Percentiles rank a stretch among this genome's conserved stretches.
These are phyloP conservation scores for Sebastolobus alascanus DNA, from an alignment of 2,797 vertebrate species.

Conservation along the genomic window DNA sequence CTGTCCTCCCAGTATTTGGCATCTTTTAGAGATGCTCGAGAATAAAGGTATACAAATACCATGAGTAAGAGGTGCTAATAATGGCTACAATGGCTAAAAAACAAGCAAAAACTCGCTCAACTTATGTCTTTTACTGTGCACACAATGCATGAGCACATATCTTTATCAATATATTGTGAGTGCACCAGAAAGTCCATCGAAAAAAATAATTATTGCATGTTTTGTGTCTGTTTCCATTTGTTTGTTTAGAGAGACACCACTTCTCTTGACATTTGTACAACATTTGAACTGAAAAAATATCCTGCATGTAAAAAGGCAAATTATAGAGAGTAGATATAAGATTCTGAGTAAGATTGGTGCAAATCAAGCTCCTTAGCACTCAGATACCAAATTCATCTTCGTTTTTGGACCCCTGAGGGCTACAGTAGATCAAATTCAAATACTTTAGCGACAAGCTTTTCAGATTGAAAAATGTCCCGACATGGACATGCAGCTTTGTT, in stretches of 20 bases:
- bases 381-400: not conserved
- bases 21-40: not conserved
- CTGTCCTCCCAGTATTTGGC: not conserved
- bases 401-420: not conserved
- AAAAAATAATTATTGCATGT: not conserved
- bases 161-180: not conserved
- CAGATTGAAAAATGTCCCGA: constrained; percentile 14
- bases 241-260: not conserved
- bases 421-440: not conserved
- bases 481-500: not conserved
- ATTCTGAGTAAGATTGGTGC: not conserved
- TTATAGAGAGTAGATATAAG: not conserved
- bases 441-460: constrained; percentile 3
- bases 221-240: not conserved
- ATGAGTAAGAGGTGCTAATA: not conserved
- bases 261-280: not conserved
- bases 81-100: not conserved
- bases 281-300: too few relatives aligned
- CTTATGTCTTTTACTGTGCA: not conserved
- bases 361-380: constrained; percentile 12
- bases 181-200: not conserved
- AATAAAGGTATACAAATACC: constrained; percentile 13
- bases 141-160: not conserved
- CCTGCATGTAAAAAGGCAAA: not conserved
- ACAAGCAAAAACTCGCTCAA: not conserved